A percentile compares a stretch with the other conserved stretches of the same genome.
phyloP scores from a whole-genome alignment of 2,888 invertebrate species.

The Sericinus montela region DNA sequence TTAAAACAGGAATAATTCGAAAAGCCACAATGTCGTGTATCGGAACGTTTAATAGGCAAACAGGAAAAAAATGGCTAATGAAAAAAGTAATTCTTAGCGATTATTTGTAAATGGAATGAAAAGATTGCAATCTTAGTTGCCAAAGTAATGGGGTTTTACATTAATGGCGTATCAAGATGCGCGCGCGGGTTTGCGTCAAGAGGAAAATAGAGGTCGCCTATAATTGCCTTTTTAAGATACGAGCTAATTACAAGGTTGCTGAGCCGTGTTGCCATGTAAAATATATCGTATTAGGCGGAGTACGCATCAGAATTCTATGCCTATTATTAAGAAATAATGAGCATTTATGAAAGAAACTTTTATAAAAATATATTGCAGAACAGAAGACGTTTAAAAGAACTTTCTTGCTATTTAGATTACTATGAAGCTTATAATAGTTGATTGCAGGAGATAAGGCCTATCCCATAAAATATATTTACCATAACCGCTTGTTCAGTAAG shows the following conservation, averaged over 20 bases:
- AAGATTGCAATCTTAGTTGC: background rate
- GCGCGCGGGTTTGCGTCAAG: background rate
- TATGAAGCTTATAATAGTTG: too few relatives aligned
- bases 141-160: background rate
- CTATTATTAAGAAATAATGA: too few relatives aligned
- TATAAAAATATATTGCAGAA: too few relatives aligned
- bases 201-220: constrained; percentile 3
- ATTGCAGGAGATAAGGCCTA: too few relatives aligned
- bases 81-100: background rate
- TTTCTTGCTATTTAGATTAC: too few relatives aligned
- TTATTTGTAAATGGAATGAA: background rate
- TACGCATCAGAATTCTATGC: too few relatives aligned
- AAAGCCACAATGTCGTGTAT: background rate
- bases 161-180: background rate
- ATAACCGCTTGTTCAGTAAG: too few relatives aligned
- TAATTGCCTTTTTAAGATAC: constrained; percentile 8
- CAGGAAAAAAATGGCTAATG: background rate
- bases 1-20: constrained; percentile 2
- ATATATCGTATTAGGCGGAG: background rate
- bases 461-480: too few relatives aligned
- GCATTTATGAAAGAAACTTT: too few relatives aligned
- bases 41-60: background rate
- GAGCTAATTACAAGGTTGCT: constrained; percentile 1
- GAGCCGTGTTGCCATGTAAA: background rate
- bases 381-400: too few relatives aligned